These are phyloP conservation scores for Sminthurides aquaticus DNA, from an alignment of 2,888 invertebrate species.

Conservation along the genomic window DNA sequence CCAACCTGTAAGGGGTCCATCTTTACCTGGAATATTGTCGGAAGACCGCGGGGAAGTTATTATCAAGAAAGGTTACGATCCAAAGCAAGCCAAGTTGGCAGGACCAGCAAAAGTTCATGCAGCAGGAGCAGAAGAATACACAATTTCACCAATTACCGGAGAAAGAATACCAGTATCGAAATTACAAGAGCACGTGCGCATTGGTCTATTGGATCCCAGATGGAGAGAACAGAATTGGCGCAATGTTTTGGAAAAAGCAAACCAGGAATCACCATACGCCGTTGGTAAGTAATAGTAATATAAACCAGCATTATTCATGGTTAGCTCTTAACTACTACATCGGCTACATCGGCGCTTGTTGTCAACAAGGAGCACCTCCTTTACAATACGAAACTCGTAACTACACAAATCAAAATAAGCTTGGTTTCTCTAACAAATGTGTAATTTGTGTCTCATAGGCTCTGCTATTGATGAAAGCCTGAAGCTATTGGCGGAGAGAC, in stretches of 20 bases:
- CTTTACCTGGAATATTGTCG: constrained; percentile 46
- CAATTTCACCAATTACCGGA: constrained; percentile 96
- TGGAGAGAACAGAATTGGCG: constrained; percentile 97
- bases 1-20: constrained; percentile 47
- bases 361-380: too few relatives aligned
- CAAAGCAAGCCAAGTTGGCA: constrained; percentile 63
- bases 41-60: constrained; percentile 68
- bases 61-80: constrained; percentile 93
- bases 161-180: constrained; percentile 95
- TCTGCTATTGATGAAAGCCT: constrained; percentile 93
- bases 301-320: too few relatives aligned
- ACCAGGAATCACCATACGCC: constrained; percentile 77
- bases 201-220: constrained; percentile 88
- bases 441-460: too few relatives aligned
- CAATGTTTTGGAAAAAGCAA: constrained; percentile 83
- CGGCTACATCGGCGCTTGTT: too few relatives aligned
- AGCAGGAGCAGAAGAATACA: constrained; percentile 71
- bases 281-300: constrained; percentile 54
- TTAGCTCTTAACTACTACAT: too few relatives aligned
- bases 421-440: too few relatives aligned
- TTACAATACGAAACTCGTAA: too few relatives aligned
- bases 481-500: constrained; percentile 91
- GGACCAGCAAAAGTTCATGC: constrained; percentile 53
- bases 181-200: constrained; percentile 96
- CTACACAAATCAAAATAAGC: too few relatives aligned